phyloP scores from a whole-genome alignment of 2,113 vertebrate genomes.

The Lethenteron camtschaticum region DNA sequence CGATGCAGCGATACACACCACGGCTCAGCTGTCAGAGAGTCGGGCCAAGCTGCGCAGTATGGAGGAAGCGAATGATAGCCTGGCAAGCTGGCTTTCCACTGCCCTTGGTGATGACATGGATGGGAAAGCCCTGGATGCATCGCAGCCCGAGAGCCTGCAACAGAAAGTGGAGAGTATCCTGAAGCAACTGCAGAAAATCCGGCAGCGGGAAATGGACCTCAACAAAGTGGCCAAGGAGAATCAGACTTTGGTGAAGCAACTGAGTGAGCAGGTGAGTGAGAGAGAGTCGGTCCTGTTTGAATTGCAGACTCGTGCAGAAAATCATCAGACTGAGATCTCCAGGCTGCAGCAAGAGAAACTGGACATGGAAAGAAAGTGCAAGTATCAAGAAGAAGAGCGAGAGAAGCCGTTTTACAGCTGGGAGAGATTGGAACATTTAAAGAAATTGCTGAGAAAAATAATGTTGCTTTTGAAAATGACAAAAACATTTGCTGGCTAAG shows the following conservation, averaged over 20 bases:
- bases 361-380: constrained; percentile 16
- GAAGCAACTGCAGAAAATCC: constrained; percentile 28
- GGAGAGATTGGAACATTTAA: constrained; percentile 21
- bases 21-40: constrained; percentile 17
- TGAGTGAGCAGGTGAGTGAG: constrained; percentile 28
- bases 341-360: constrained; percentile 23
- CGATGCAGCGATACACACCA: constrained; percentile 13
- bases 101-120: constrained; percentile 9
- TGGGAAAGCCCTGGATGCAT: constrained; percentile 23
- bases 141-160: constrained; percentile 21
- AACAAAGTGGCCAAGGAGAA: constrained; percentile 23
- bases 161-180: constrained; percentile 27
- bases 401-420: constrained; percentile 21
- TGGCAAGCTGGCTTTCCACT: constrained; percentile 17
- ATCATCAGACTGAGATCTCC: constrained; percentile 38
- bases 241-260: constrained; percentile 19
- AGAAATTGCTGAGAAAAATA: constrained; percentile 22
- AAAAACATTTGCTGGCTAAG: constrained; percentile 25
- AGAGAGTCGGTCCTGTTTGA: constrained; percentile 28
- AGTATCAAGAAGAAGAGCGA: neutral
- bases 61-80: constrained; percentile 28
- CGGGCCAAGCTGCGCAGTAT: constrained; percentile 19
- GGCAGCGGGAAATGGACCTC: constrained; percentile 22
- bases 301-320: constrained; percentile 28
- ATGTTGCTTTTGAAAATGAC: constrained; percentile 18